phyloP scores from a whole-genome alignment of 2,797 vertebrate species.

The Ataeniobius toweri region DNA sequence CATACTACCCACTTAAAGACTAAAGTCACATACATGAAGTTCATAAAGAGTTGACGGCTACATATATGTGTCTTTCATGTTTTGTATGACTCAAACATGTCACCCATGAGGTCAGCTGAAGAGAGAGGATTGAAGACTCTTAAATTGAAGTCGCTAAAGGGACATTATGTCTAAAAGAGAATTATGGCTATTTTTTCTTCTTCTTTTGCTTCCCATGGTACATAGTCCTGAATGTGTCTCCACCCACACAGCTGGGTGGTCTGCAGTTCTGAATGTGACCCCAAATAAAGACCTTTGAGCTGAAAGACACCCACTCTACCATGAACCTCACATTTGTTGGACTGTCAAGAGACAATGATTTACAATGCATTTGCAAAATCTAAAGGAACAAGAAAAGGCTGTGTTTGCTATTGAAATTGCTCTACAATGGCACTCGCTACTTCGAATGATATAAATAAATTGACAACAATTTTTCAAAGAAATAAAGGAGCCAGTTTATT shows the following conservation, averaged over 20 bases:
- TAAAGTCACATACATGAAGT: conserved; percentile 36
- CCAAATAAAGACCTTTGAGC: conserved; percentile 62
- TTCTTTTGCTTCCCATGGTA: conserved; percentile 59
- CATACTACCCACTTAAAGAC: conserved; percentile 47
- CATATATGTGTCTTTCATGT: conserved; percentile 55
- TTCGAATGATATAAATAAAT: conserved; percentile 32
- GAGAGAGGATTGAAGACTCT: conserved; percentile 52
- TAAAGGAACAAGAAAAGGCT: conserved; percentile 45
- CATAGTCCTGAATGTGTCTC: conserved; percentile 54
- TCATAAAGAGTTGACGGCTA: conserved; percentile 45
- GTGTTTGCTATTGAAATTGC: conserved; percentile 38
- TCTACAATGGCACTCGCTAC: conserved; percentile 17
- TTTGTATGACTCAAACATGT: conserved; percentile 46
- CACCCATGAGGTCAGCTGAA: conserved; percentile 55
- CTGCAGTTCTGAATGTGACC: conserved; percentile 65
- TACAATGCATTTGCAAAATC: conserved; percentile 55
- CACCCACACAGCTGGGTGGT: conserved; percentile 75
- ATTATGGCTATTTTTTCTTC: conserved; percentile 63
- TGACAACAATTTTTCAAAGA: conserved; percentile 6
- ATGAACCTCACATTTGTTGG: conserved; percentile 67
- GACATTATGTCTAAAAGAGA: conserved; percentile 57
- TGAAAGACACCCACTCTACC: conserved; percentile 47
- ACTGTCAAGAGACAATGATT: conserved; percentile 58
- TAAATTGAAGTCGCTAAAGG: conserved; percentile 54
- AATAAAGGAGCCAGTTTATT: conserved; percentile 11